Conservation (phyloP, 2,113 vertebrate genomes). For the Ictidomys tridecemlineatus region DNA sequence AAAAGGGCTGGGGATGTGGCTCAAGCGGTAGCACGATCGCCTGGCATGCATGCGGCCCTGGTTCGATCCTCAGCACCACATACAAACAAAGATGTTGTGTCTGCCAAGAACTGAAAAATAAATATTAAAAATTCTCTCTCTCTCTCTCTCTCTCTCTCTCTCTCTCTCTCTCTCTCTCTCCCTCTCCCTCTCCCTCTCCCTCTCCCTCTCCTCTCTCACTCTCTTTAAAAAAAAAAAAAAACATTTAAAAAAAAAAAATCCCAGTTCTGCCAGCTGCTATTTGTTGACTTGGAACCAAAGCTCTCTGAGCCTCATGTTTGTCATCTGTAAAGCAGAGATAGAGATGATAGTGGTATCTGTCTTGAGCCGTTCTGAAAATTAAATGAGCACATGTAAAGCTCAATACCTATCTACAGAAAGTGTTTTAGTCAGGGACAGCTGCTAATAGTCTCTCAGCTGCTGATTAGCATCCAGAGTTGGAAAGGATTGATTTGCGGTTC, state of each 20-base stretch:
- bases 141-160: too few species aligned
- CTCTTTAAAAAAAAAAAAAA: too few species aligned
- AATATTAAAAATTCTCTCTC: too few species aligned
- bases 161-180: too few species aligned
- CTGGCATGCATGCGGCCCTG: too few species aligned
- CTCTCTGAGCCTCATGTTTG: not conserved
- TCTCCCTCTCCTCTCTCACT: too few species aligned
- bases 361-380: not conserved
- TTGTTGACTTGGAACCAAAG: not conserved
- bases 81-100: too few species aligned
- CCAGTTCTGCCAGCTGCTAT: slow-evolving; percentile 9
- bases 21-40: too few species aligned
- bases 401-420: not conserved
- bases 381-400: slow-evolving; percentile 34
- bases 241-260: not conserved
- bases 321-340: not conserved
- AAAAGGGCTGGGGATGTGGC: too few species aligned
- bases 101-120: too few species aligned
- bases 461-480: not conserved
- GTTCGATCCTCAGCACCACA: too few species aligned
- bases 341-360: not conserved
- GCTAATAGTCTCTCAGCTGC: not conserved
- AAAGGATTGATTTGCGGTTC: slow-evolving; percentile 3
- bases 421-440: not conserved
- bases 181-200: too few species aligned